phyloP scores from a whole-genome alignment of 2,797 vertebrate genomes.

The Simalia tracyae region DNA sequence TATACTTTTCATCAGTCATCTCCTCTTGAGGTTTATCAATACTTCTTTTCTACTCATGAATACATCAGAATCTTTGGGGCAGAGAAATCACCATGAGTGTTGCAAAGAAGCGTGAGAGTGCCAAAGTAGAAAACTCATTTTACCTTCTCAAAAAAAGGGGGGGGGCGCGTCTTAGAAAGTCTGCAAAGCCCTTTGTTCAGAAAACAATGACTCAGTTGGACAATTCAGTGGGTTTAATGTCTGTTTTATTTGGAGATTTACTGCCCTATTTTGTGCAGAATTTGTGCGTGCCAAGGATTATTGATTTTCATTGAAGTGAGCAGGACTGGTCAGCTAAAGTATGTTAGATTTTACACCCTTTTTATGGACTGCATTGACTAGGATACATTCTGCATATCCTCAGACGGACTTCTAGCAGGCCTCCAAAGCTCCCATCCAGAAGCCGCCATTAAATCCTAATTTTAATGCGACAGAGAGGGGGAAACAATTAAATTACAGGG shows the following conservation, averaged over 20 bases:
- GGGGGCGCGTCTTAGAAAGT: constrained; percentile 15
- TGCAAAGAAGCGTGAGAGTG: not conserved
- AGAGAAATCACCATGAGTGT: not conserved
- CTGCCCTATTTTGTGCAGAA: not conserved
- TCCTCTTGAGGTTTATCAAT: not conserved
- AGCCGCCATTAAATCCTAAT: not conserved
- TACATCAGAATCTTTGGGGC: not conserved
- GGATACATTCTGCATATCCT: not conserved
- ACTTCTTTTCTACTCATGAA: not conserved
- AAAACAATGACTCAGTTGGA: constrained; percentile 44
- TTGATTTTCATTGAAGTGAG: not conserved
- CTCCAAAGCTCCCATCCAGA: not conserved
- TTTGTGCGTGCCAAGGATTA: not conserved
- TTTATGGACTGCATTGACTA: not conserved
- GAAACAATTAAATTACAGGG: not conserved
- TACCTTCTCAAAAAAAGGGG: constrained; percentile 2
- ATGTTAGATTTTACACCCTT: not conserved
- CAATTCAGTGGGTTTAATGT: constrained; percentile 42
- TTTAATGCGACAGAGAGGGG: not conserved
- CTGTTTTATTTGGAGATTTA: constrained; percentile 53
- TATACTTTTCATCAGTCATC: not conserved
- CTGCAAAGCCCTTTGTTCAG: constrained; percentile 45
- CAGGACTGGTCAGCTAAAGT: not conserved
- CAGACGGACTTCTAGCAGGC: not conserved
- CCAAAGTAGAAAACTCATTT: not conserved